Evolutionary conservation across 2,888 invertebrate genomes (phyloP).

Genomic region (Drosophila diplacantha): DNA sequence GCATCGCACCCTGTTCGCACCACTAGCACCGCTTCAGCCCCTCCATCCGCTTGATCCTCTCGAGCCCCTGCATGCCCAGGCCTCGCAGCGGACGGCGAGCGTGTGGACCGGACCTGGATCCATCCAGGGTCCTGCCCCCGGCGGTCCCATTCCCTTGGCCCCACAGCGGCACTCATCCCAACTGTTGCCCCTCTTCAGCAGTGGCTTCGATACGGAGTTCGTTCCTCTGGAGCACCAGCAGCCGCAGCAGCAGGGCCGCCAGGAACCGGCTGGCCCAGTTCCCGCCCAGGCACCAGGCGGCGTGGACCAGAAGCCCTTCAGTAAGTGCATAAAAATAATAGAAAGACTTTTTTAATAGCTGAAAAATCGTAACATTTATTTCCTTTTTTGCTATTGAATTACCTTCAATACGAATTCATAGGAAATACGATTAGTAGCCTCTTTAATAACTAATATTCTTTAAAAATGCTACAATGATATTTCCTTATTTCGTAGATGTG

Average conservation of each 20-base stretch:
- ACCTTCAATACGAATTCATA: background rate
- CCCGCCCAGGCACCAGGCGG: constrained; percentile 18
- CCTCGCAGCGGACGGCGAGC: constrained; percentile 60
- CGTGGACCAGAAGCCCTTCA: constrained; percentile 68
- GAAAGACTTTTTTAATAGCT: background rate
- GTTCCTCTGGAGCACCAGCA: constrained; percentile 69
- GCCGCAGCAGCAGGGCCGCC: constrained; percentile 51
- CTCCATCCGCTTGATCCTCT: constrained; percentile 39
- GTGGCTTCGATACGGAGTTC: constrained; percentile 70
- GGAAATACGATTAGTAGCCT: background rate
- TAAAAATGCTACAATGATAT: background rate
- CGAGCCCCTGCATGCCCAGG: constrained; percentile 60
- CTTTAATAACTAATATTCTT: background rate
- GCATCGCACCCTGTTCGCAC: constrained; percentile 70
- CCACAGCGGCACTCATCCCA: constrained; percentile 59
- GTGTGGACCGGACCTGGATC: constrained; percentile 56
- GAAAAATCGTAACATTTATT: background rate
- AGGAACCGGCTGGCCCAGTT: constrained; percentile 32
- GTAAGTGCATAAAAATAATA: constrained; percentile 38
- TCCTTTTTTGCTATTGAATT: background rate
- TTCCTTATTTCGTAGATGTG: constrained; percentile 60
- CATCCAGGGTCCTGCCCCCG: constrained; percentile 18
- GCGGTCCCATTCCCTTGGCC: constrained; percentile 44
- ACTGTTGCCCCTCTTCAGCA: constrained; percentile 66
- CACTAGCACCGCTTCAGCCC: constrained; percentile 58